Evolutionary conservation across 2,113 vertebrate species (phyloP).

Genomic region (Drymodes brunneopygia): DNA sequence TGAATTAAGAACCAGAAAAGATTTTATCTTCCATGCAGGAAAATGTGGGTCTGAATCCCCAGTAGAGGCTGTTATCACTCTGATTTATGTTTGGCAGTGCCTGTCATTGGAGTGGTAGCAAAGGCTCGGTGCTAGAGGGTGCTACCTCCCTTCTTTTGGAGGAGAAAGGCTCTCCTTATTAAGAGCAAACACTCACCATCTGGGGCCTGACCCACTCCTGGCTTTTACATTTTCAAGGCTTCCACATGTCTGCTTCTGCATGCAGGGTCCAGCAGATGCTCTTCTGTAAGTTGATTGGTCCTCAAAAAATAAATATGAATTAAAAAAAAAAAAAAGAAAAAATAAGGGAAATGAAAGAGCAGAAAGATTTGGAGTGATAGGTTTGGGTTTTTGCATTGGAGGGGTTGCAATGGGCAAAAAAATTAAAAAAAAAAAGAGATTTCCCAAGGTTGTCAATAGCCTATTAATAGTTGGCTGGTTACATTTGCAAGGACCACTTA

Average conservation of each 20-base stretch:
- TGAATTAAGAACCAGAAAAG: conserved; percentile 75
- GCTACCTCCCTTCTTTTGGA: conserved; percentile 62
- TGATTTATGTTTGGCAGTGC: conserved; percentile 53
- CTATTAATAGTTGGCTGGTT: background rate
- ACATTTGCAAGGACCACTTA: background rate
- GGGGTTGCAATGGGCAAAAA: background rate
- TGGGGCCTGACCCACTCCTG: conserved; percentile 62
- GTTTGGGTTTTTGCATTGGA: fast-evolving
- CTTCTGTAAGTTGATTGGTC: background rate
- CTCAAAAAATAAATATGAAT: background rate
- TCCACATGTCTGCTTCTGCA: conserved; percentile 11
- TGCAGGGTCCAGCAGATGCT: conserved; percentile 42
- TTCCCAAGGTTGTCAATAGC: background rate
- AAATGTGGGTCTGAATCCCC: conserved; percentile 59
- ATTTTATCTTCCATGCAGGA: conserved; percentile 64
- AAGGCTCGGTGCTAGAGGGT: conserved; percentile 68
- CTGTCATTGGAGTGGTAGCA: conserved; percentile 52
- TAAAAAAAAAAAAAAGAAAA: background rate
- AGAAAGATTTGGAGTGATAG: background rate
- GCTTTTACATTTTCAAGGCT: conserved; percentile 31
- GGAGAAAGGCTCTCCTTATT: conserved; percentile 46
- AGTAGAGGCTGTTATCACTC: conserved; percentile 54
- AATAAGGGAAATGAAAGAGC: background rate
- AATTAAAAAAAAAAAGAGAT: background rate
- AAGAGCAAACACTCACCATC: conserved; percentile 68